Base-by-base conservation (phyloP, 2,888 invertebrate genomes). In the Pyralis farinalis region DNA sequence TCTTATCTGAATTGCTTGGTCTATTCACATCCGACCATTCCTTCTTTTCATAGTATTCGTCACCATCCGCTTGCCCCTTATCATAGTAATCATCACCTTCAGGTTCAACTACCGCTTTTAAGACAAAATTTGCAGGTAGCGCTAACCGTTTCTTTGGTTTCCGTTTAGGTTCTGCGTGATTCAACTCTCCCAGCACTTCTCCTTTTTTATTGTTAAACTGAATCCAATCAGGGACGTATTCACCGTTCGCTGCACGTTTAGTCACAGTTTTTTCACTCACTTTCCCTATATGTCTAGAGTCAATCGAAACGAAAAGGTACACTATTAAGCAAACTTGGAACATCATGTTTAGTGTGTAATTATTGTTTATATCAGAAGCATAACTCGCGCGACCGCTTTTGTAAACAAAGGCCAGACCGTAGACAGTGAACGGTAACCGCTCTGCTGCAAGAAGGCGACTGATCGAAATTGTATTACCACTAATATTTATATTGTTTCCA, bases 401-500 rank as follows among this genome's bases (percentile, higher is more conserved):
- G 31, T 31, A 22, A 12, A n/a, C 21, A 16, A 16, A 16, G 3
- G 7, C 25, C 25, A 7, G 25, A 25, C 25, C 8, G 25, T 9
- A 40, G 37, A 20, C 22, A 44, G 37, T 47, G 48, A 43, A 43
- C 43, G 52, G 51, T 51, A 44, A 53, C 55, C 16, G 16, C 39
- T 37, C 74, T 70, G 63, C 70, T 56, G 71, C 82, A 71, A 74
- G 75, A 58, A 53, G 58, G 57, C 54, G 64, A 87, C 87, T 87
- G 83, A 64, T 68, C 58, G 59, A 65, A 54, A 58, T 67, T 58
- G 61, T 67, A 54, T 63, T 60, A 65, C 66, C 63, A 80, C 81
- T 78, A 82, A 84, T 84, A 87, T 87, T 88, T 87, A 88, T 88
- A 88, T 83, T 86, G 84, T 86, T 85, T 82, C 63, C 56, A 71